phyloP scores from a whole-genome alignment of 2,888 invertebrate genomes.

The Lissocephala sabroskyi region DNA sequence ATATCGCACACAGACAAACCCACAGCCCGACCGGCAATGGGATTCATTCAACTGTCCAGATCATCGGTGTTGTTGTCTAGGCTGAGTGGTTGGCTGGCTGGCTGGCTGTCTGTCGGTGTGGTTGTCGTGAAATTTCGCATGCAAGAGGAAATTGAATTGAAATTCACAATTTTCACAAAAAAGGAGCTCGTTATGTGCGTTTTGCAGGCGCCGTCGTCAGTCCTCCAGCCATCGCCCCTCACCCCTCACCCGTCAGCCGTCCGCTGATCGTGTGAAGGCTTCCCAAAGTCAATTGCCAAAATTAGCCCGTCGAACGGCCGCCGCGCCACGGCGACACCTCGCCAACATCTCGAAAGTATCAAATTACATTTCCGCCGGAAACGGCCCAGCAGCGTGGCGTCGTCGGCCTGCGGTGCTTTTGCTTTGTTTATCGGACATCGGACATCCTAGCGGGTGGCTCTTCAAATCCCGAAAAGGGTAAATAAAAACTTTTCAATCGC shows the following conservation, averaged over 20 bases:
- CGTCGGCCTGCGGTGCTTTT: conserved; percentile 44
- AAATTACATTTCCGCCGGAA: conserved; percentile 69
- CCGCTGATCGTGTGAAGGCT: conserved; percentile 7
- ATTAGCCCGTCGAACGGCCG: conserved; percentile 34
- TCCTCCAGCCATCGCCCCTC: neutral
- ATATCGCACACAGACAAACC: neutral
- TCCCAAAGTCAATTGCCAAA: conserved; percentile 51
- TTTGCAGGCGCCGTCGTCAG: conserved; percentile 38
- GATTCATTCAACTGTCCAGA: conserved; percentile 27
- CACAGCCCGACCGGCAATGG: conserved; percentile 2
- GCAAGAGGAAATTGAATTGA: conserved; percentile 67
- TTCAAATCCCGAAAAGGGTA: conserved; percentile 1
- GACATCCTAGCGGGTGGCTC: conserved; percentile 59
- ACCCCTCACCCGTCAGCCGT: too few species aligned
- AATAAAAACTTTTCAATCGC: conserved; percentile 3
- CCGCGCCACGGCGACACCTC: too few species aligned
- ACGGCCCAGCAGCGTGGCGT: conserved; percentile 32
- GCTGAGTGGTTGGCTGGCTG: too few species aligned
- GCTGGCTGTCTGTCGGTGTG: conserved; percentile 4
- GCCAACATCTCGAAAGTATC: conserved; percentile 61
- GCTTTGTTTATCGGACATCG: conserved; percentile 62
- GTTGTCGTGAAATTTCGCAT: conserved; percentile 38
- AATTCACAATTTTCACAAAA: conserved; percentile 58
- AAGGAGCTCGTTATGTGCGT: conserved; percentile 67
- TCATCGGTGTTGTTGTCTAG: conserved; percentile 4